A percentile compares a stretch with the other conserved stretches of the same genome.
phyloP scores from a whole-genome alignment of 2,888 invertebrate genomes.

The Trichopoda pennipes region DNA sequence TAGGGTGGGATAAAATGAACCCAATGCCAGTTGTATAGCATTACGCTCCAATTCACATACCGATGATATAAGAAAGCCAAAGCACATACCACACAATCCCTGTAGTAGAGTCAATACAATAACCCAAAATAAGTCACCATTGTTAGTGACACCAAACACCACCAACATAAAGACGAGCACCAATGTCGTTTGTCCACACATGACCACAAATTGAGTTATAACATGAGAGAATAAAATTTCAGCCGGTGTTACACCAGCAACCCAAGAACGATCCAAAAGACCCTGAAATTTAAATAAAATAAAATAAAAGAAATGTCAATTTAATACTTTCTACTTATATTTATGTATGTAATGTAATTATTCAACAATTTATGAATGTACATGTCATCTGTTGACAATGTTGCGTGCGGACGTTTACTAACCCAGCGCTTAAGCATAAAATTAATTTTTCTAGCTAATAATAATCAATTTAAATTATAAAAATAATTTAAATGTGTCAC shows the following conservation, averaged over 20 bases:
- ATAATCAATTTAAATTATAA: too few relatives aligned
- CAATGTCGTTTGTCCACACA: conserved; percentile 95
- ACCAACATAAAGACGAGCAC: conserved; percentile 95
- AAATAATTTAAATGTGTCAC: too few relatives aligned
- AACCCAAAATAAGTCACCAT: conserved; percentile 92
- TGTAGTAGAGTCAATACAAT: conserved; percentile 92
- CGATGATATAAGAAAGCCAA: conserved; percentile 96
- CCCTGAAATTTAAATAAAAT: conserved; percentile 81
- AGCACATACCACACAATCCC: conserved; percentile 97
- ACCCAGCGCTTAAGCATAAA: too few relatives aligned
- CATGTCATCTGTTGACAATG: too few relatives aligned
- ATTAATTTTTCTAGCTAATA: too few relatives aligned
- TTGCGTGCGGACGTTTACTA: too few relatives aligned
- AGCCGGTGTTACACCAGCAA: conserved; percentile 94
- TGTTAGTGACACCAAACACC: conserved; percentile 94
- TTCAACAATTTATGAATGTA: too few relatives aligned
- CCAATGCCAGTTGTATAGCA: conserved; percentile 95
- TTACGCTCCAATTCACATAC: conserved; percentile 95
- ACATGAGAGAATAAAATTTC: conserved; percentile 97
- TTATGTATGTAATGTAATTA: too few relatives aligned
- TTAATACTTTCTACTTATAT: too few relatives aligned
- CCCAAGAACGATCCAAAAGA: conserved; percentile 94
- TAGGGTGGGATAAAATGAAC: conserved; percentile 96
- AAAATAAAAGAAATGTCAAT: not conserved
- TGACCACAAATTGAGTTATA: conserved; percentile 95